Evolutionary conservation across 2,113 vertebrate species (phyloP).

Genomic region (Benitochromis conjunctus): DNA sequence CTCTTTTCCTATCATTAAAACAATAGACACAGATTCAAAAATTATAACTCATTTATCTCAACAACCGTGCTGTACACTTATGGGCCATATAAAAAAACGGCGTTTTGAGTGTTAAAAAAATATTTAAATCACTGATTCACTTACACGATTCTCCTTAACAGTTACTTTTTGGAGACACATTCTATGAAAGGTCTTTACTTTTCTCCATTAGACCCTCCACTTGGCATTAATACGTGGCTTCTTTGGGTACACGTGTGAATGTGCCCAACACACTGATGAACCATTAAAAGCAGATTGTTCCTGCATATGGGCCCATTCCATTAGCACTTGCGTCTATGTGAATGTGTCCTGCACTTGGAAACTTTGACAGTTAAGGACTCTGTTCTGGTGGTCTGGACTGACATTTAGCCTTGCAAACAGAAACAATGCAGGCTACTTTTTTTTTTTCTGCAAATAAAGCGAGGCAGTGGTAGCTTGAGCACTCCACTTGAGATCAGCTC

Average conservation of each 20-base stretch:
- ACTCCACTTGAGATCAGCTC: background rate
- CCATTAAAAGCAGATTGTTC: background rate
- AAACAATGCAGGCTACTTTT: background rate
- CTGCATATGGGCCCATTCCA: background rate
- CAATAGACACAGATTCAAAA: constrained; percentile 21
- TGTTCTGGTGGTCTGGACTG: background rate
- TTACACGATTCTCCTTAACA: background rate
- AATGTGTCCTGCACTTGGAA: background rate
- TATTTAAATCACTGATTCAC: background rate
- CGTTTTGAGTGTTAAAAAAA: background rate
- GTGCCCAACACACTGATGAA: background rate
- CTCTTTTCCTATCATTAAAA: constrained; percentile 17
- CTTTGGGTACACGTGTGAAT: background rate
- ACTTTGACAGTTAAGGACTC: background rate
- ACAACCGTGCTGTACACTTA: background rate
- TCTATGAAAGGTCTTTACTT: constrained; percentile 26
- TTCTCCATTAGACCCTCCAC: background rate
- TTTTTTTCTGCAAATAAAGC: background rate
- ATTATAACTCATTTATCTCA: constrained; percentile 13
- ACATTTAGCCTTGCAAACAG: background rate
- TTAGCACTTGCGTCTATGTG: background rate
- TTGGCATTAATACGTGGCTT: background rate
- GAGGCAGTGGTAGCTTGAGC: background rate
- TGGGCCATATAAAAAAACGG: background rate
- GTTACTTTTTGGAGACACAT: background rate